Conservation (phyloP, 2,888 invertebrate species). For the Schrankia costaestrigalis region DNA sequence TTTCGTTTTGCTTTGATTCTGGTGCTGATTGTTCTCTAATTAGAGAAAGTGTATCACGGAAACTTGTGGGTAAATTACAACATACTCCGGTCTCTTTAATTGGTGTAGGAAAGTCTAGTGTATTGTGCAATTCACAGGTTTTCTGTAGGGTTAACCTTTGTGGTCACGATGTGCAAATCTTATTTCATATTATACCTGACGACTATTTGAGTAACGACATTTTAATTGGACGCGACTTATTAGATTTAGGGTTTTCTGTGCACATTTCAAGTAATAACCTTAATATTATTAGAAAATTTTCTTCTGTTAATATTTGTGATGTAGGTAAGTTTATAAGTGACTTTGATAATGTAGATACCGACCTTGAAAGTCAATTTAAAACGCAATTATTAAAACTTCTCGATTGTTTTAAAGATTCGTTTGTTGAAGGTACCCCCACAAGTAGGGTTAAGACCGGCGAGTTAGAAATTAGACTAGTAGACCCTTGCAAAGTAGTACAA, state of each 20-base stretch:
- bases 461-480: neutral
- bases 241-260: too few relatives aligned
- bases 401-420: neutral
- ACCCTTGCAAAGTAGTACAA: neutral
- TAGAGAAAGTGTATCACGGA: too few relatives aligned
- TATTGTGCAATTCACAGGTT: neutral
- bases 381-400: neutral
- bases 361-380: neutral
- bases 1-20: neutral
- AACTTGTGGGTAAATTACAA: neutral
- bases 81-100: neutral
- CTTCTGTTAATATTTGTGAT: too few relatives aligned
- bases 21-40: too few relatives aligned
- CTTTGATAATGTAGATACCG: neutral
- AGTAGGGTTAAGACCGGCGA: neutral
- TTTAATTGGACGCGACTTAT: too few relatives aligned
- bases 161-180: neutral
- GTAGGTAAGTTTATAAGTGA: neutral
- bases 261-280: too few relatives aligned
- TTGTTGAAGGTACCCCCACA: neutral
- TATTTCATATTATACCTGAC: neutral
- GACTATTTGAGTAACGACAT: neutral
- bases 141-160: neutral
- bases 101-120: neutral
- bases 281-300: too few relatives aligned